These are phyloP conservation scores for Pelecanoides urinatrix DNA, from an alignment of 2,113 vertebrate species.

Conservation along the genomic window DNA sequence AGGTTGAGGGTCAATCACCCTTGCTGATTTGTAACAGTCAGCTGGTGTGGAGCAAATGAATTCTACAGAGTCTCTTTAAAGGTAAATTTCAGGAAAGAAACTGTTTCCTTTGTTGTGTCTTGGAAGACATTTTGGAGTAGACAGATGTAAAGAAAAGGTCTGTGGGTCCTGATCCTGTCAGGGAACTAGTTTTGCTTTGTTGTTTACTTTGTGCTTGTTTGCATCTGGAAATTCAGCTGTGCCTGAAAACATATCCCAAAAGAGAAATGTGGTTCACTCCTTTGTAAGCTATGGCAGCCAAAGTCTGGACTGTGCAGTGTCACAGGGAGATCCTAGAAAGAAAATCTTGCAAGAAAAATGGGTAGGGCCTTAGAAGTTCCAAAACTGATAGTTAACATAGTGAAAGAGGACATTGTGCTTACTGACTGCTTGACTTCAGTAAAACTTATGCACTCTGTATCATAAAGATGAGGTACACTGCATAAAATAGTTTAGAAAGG, in stretches of 20 bases:
- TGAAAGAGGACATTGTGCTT: background rate
- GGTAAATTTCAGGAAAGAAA: background rate
- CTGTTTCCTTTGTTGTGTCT: background rate
- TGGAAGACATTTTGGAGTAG: background rate
- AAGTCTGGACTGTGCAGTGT: background rate
- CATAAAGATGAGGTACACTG: background rate
- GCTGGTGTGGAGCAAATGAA: background rate
- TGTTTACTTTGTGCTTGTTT: background rate
- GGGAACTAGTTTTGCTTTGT: background rate
- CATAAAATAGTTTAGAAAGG: background rate
- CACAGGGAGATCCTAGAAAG: background rate
- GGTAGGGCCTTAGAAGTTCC: background rate
- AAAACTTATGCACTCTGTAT: background rate
- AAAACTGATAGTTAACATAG: background rate
- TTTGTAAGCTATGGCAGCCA: background rate
- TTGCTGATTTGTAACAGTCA: background rate
- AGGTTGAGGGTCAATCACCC: background rate
- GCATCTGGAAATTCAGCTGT: background rate
- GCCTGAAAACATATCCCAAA: background rate
- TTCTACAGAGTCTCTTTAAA: background rate
- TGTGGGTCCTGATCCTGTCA: background rate
- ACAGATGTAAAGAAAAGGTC: background rate
- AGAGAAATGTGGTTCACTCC: background rate
- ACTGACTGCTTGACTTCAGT: background rate
- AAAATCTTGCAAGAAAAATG: background rate